Base-by-base conservation (phyloP, 2,888 invertebrate species). In the Sminthurides aquaticus region DNA sequence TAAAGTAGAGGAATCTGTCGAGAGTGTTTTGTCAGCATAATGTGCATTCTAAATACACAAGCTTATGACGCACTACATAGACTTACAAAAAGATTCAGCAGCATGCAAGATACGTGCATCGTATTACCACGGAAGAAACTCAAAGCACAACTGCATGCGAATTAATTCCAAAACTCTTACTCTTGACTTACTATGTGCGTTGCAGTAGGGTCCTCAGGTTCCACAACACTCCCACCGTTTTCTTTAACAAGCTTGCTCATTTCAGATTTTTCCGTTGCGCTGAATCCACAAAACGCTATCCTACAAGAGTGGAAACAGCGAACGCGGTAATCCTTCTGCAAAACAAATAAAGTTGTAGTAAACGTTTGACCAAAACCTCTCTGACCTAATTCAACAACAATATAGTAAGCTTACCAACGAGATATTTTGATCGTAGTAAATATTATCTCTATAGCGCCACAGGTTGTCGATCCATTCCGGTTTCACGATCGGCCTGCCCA, bases 101-200 rank as follows among this genome's bases (percentile, higher is more conserved):
- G n/a, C n/a, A n/a, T n/a, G n/a, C n/a, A n/a, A n/a, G n/a, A n/a
- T n/a, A n/a, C n/a, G n/a, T n/a, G n/a, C n/a, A n/a, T n/a, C n/a
- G n/a, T n/a, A n/a, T n/a, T n/a, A n/a, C n/a, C n/a, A n/a, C n/a
- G n/a, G n/a, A n/a, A n/a, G n/a, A n/a, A n/a, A n/a, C n/a, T n/a
- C n/a, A n/a, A n/a, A n/a, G n/a, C n/a, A n/a, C n/a, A n/a, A n/a
- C n/a, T n/a, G n/a, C n/a, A n/a, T n/a, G n/a, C n/a, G n/a, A n/a
- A n/a, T n/a, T n/a, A n/a, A n/a, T n/a, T n/a, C n/a, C n/a, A n/a
- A n/a, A n/a, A n/a, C n/a, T n/a, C n/a, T n/a, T n/a, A n/a, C n/a
- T n/a, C n/a, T n/a, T n/a, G n/a, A n/a, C 89, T 88, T 83, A 97
- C 94, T 79, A 96, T 87, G 81, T 97, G 96, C 54, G 93, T 91